Conservation (phyloP, 1,140 invertebrate genomes). For the Heliconius eleuchia region DNA sequence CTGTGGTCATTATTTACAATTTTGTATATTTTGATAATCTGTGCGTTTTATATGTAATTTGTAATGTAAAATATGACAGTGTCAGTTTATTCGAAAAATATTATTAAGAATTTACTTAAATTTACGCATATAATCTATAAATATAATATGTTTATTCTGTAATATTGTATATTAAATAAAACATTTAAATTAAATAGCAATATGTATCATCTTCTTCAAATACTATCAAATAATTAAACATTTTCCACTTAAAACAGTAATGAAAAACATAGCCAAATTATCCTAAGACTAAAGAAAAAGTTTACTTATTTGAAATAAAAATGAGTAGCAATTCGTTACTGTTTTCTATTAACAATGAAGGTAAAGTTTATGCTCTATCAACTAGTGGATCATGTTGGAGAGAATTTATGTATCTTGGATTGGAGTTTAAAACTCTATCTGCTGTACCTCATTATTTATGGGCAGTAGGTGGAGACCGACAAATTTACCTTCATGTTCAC, state of each 20-base stretch:
- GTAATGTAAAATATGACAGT: background rate
- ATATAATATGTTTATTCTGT: background rate
- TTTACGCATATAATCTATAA: background rate
- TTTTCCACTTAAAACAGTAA: background rate
- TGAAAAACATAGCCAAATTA: conserved; percentile 13
- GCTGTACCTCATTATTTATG: conserved; percentile 92
- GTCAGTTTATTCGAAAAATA: background rate
- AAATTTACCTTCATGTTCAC: conserved; percentile 94
- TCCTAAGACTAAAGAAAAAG: background rate
- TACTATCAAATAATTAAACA: background rate
- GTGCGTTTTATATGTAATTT: background rate
- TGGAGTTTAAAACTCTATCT: conserved; percentile 93
- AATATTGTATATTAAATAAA: background rate
- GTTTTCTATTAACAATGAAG: conserved; percentile 93
- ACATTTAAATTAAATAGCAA: background rate
- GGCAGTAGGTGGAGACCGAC: conserved; percentile 95
- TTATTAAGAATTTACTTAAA: background rate
- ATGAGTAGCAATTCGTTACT: conserved; percentile 86
- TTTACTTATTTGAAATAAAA: conserved; percentile 29
- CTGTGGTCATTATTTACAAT: background rate
- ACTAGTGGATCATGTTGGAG: conserved; percentile 90
- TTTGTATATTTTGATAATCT: background rate
- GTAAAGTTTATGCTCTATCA: conserved; percentile 90
- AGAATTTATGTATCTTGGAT: conserved; percentile 90
- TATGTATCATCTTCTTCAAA: background rate